Base-by-base conservation (phyloP, 2,113 vertebrate species). In the Cinclus mexicanus region DNA sequence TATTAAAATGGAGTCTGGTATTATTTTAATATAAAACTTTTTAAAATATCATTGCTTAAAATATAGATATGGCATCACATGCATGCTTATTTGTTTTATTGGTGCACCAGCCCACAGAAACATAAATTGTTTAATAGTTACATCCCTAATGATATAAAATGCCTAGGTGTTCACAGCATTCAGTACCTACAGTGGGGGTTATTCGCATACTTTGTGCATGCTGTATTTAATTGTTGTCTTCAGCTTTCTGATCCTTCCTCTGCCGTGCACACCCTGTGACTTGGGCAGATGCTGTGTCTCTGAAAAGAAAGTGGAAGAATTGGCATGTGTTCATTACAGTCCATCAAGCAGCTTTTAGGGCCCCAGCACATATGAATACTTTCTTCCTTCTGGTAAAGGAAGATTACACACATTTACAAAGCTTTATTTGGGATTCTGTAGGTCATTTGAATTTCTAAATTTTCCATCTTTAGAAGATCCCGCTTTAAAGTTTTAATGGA, bases 361-460 rank as follows among this genome's bases (percentile, higher is more conserved):
- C 28, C 37, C 10, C 4, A 35, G n/a, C 16, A 37, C 7, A 2
- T 23, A n/a, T 0, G 3, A 75, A 44, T 12, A 20, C 10, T 42
- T 49, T 37, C 28, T 74, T 11, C 11, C 6, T 81, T 84, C 70
- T 41, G 11, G 6, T 63, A 21, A 55, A 61, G 7, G 15, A 33
- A 31, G 21, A 12, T 81, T 65, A 10, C 9, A 26, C 7, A 57
- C 3, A 46, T 67, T 55, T 84, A 17, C 47, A 44, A 68, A 71
- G 53, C 44, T 79, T 79, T 60, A 6, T 37, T 46, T 75, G 7
- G 29, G 61, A 17, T 64, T 76, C 23, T 46, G 6, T 33, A 52
- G 28, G 14, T 87, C 31, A 52, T 57, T 57, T 63, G 13, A 74
- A 50, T 39, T 77, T 64, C 3, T 46, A 28, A 47, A 14, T 46